phyloP scores from a whole-genome alignment of 2,113 vertebrate genomes.

The Lota lota region DNA sequence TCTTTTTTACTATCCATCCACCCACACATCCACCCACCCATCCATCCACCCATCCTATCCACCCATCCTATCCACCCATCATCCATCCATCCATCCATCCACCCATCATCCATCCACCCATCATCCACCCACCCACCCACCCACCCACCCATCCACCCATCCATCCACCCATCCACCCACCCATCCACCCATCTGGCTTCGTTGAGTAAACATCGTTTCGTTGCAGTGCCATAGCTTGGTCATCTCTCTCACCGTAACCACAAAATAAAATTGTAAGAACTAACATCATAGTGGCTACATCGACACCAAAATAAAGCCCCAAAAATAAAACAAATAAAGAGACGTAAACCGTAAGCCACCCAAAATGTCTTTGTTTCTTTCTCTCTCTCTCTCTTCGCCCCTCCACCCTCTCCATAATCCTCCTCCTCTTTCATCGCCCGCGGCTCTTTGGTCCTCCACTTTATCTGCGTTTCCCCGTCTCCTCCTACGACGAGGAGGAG shows the following conservation, averaged over 20 bases:
- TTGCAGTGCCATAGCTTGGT: conserved; percentile 59
- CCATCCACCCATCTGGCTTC: conserved; percentile 27
- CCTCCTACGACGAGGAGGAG: conserved; percentile 77
- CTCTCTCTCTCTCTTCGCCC: conserved; percentile 8
- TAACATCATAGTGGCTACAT: conserved; percentile 25
- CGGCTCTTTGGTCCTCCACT: background rate
- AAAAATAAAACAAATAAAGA: conserved; percentile 48
- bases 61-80: conserved; percentile 21
- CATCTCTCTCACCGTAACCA: conserved; percentile 36
- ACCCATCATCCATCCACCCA: conserved; percentile 47
- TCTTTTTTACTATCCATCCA: conserved; percentile 33
- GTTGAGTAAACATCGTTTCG: conserved; percentile 66
- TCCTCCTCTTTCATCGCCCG: background rate
- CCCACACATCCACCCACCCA: conserved; percentile 32
- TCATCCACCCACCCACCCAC: conserved; percentile 23
- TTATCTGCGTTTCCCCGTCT: background rate
- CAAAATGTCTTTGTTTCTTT: conserved; percentile 30
- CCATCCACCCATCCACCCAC: conserved; percentile 24
- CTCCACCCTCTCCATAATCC: conserved; percentile 10
- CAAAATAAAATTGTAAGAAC: conserved; percentile 46
- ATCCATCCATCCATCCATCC: conserved; percentile 19
- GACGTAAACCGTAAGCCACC: conserved; percentile 30
- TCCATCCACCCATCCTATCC: conserved; percentile 31
- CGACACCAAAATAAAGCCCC: conserved; percentile 13
- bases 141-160: conserved; percentile 25